Base-by-base conservation (phyloP, 1,140 invertebrate genomes). In the Pteromalus puparum region DNA sequence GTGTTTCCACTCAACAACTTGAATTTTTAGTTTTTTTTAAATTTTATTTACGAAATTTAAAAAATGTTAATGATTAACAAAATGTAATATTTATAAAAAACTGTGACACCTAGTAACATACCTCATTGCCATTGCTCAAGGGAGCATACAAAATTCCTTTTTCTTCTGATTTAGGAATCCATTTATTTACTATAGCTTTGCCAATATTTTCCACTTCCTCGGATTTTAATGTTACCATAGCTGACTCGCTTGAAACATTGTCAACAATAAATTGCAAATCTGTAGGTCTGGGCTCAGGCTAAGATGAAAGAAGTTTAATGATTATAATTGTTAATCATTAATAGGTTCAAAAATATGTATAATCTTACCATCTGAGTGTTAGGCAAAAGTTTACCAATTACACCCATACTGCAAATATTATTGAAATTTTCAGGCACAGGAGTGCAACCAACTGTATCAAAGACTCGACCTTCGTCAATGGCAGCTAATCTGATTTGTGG, bases 391-490 rank as follows among this genome's bases (percentile, higher is more conserved):
- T 88, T 80, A 26, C 87, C 90, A 1, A 85, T 42, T 12, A 84
- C 86, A 24, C 87, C 90, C 28, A 88, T 74, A 21, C 83, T 81
- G 28, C 67, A 83, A 73, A 89, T 85, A 9, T 83, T 61, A 0
- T 18, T 30, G 38, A 86, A 90, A 9, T 86, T 9, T 13, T 86
- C 5, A 12, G 89, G 77, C 61, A 87, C 65, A 42, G 87, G 82
- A 4, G 88, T 13, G 42, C 80, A 75, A 53, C 80, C 77, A 0
- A 79, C 15, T n/a, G 87, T 73, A 18, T 73, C 0, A 15, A 83
- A 9, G 38, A 90, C 18, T 81, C 86, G 85, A 9, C 88, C 87
- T 85, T 91, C 90, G 28, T 93, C 92, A 26, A 90, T 30, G 34
- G 83, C 21, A 24, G 86, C 81, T 15, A 93, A 72, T 85, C 87